These are phyloP conservation scores for Magallana gigas DNA, from an alignment of 1,140 invertebrate species.

Conservation along the genomic window DNA sequence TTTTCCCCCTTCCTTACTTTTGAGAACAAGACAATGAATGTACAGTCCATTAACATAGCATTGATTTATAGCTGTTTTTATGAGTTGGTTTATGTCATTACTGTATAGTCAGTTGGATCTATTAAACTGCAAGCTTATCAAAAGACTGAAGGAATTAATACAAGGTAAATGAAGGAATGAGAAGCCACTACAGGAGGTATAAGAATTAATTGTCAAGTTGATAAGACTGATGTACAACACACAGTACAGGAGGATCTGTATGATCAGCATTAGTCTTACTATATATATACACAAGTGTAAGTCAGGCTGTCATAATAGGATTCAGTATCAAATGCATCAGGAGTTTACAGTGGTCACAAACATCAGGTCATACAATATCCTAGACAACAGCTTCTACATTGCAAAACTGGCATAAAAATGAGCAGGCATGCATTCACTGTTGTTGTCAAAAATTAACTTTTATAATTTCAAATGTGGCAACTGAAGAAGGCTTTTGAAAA, in stretches of 20 bases:
- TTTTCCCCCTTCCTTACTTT: not conserved
- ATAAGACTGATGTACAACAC: slow-evolving; percentile 5
- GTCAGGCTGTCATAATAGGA: slow-evolving; percentile 1
- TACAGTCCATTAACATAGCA: too few relatives aligned
- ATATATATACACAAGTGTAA: not conserved
- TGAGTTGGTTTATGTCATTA: too few relatives aligned
- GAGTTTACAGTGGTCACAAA: not conserved
- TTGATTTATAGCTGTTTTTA: too few relatives aligned
- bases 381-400: not conserved
- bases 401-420: slow-evolving; percentile 14
- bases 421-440: not conserved
- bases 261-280: slow-evolving; percentile 19
- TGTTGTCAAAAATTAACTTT: not conserved
- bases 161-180: not conserved
- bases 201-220: not conserved
- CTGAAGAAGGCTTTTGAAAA: too few relatives aligned
- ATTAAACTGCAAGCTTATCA: not conserved
- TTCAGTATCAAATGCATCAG: not conserved
- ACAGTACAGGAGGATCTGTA: not conserved
- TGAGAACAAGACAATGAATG: not conserved
- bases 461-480: too few relatives aligned
- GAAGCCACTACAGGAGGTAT: not conserved
- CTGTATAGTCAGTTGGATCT: not conserved
- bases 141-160: not conserved
- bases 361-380: not conserved